phyloP scores from a whole-genome alignment of 2,797 vertebrate species.

The Aplochiton taeniatus region DNA sequence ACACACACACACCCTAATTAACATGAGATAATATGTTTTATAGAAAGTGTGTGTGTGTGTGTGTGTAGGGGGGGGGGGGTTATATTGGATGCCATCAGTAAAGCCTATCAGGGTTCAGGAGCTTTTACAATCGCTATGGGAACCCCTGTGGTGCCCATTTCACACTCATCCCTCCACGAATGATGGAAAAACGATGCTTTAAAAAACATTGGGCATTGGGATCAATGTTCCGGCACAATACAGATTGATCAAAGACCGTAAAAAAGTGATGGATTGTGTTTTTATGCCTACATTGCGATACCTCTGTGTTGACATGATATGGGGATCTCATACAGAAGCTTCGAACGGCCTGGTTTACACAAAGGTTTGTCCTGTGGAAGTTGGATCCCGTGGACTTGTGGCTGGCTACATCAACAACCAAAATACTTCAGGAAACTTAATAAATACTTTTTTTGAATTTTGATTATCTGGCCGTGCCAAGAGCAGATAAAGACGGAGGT shows the following conservation, averaged over 20 bases:
- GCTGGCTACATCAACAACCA: too few species aligned
- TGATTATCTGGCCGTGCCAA: too few species aligned
- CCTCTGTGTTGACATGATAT: too few species aligned
- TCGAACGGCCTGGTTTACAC: too few species aligned
- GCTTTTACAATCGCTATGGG: constrained; percentile 58
- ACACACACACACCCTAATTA: constrained; percentile 62
- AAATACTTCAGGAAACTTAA: too few species aligned
- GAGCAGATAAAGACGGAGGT: too few species aligned
- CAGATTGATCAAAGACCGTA: constrained; percentile 33
- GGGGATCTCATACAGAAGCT: too few species aligned
- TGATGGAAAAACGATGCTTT: constrained; percentile 66
- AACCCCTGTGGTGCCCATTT: constrained; percentile 41
- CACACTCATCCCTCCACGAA: constrained; percentile 49
- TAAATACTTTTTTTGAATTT: too few species aligned
- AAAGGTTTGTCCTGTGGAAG: too few species aligned
- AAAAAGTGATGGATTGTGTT: constrained; percentile 32
- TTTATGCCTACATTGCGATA: constrained; percentile 12
- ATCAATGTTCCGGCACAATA: constrained; percentile 57
- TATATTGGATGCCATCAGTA: constrained; percentile 63
- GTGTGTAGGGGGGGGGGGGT: constrained; percentile 24
- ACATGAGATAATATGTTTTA: constrained; percentile 59
- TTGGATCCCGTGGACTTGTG: too few species aligned
- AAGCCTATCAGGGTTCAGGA: constrained; percentile 64
- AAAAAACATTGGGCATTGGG: constrained; percentile 69
- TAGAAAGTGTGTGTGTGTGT: constrained; percentile 18